These are phyloP conservation scores for Ondatra zibethicus DNA, from an alignment of 2,113 vertebrate genomes.

Conservation along the genomic window DNA sequence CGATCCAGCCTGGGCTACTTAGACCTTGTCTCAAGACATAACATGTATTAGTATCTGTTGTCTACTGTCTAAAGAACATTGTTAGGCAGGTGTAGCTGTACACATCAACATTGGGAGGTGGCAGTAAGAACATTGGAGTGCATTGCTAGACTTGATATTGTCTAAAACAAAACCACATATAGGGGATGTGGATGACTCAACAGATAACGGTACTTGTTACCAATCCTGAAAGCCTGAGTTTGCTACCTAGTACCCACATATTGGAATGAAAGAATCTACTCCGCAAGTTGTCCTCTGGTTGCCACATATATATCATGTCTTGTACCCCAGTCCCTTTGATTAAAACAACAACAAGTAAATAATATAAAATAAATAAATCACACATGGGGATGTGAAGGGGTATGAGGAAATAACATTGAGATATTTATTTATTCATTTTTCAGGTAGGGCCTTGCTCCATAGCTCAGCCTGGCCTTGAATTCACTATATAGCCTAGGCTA, in stretches of 20 bases:
- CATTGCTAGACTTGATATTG: background rate
- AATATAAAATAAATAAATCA: background rate
- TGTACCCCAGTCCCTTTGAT: background rate
- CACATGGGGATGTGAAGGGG: background rate
- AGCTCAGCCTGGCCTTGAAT: background rate
- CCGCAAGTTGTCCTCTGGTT: background rate
- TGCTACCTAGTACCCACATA: background rate
- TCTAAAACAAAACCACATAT: background rate
- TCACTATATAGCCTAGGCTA: background rate
- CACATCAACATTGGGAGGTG: too few species aligned
- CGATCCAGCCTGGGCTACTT: background rate
- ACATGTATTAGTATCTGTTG: background rate
- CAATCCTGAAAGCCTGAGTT: background rate
- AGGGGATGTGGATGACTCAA: background rate
- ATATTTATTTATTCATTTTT: background rate
- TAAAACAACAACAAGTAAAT: background rate
- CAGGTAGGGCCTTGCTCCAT: background rate
- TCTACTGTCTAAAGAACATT: background rate
- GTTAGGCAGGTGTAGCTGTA: background rate
- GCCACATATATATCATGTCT: background rate
- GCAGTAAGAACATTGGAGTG: background rate
- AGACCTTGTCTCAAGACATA: background rate
- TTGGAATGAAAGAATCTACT: background rate
- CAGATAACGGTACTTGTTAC: background rate
- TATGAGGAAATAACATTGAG: background rate